Base-by-base conservation (phyloP, 2,113 vertebrate species). In the Morone saxatilis region DNA sequence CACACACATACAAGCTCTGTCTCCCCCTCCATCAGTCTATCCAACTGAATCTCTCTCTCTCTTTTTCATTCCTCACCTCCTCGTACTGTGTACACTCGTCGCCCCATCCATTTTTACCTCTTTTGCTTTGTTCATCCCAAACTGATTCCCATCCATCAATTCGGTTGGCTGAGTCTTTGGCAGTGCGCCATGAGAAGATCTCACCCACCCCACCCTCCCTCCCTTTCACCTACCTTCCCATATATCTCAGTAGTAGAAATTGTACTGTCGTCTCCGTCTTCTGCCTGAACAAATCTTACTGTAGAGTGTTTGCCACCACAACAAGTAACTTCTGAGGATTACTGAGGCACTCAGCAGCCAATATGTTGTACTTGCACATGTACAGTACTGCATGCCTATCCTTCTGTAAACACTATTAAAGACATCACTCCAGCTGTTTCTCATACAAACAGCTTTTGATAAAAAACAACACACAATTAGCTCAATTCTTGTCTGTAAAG, bases 111-210 rank as follows among this genome's bases (percentile, higher is more conserved):
- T 47, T 36, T n/a, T 60, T 40, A 17, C 41, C 65, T 53, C 9
- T 61, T 22, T 50, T 61, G 5, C 19, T 74, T 53, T 1, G 11
- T 43, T 74, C 74, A 63, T 71, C 61, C n/a, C 51, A 71, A 69
- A 67, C 57, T 72, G 40, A 38, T 47, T 65, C 45, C 53, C 59
- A 68, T 84, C 10, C 16, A 48, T 80, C 75, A 65, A 4, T 43
- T 59, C 67, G 31, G 31, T 7, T 77, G 19, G 41, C 7, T n/a
- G 57, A 38, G 17, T 71, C 19, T 65, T 31, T 81, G 67, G 63
- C 40, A 16, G 5, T 9, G 61, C 60, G 45, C 57, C 76, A 78
- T 9, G 25, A 25, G n/a, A 6, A 13, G 22, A 53, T 57, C 41
- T 50, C 36, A 57, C 7, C 66, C 50, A 45, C 45, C 7, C 66